Conservation (phyloP, 2,888 invertebrate genomes). For the Limnephilus auricula region DNA sequence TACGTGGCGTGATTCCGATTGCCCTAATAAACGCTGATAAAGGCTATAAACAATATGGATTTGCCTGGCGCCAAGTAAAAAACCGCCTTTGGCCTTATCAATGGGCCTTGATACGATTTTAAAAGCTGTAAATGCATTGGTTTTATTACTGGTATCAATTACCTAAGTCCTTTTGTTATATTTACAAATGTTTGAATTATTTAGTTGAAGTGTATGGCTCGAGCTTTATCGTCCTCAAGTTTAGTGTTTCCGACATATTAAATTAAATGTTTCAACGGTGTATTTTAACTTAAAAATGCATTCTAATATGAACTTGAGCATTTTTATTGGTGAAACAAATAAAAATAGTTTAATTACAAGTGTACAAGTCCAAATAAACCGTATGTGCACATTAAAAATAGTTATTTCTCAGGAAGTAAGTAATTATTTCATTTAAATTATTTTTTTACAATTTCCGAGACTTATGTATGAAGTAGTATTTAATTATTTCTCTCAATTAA, state of each 20-base stretch:
- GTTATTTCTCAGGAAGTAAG: neutral
- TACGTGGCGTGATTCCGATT: slow-evolving; percentile 6
- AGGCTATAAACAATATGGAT: slow-evolving; percentile 34
- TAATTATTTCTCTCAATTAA: neutral
- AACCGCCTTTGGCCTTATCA: slow-evolving; percentile 40
- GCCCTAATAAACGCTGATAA: slow-evolving; percentile 42
- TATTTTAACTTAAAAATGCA: neutral
- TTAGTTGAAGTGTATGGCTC: neutral
- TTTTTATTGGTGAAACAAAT: neutral
- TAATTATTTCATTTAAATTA: neutral
- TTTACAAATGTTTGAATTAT: neutral
- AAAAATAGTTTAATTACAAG: neutral
- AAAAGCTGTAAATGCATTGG: slow-evolving; percentile 14
- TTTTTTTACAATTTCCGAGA: neutral
- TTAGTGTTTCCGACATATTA: neutral
- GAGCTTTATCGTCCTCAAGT: neutral
- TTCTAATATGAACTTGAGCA: neutral
- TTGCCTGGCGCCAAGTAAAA: slow-evolving; percentile 45
- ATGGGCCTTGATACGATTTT: slow-evolving; percentile 29
- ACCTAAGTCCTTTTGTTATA: neutral
- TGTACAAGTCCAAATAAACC: neutral
- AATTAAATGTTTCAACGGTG: neutral
- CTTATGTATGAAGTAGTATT: neutral
- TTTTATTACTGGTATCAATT: slow-evolving; percentile 28
- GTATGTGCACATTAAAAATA: neutral